Evolutionary conservation across 2,888 invertebrate genomes (phyloP).

Genomic region (Abrostola triplasia): DNA sequence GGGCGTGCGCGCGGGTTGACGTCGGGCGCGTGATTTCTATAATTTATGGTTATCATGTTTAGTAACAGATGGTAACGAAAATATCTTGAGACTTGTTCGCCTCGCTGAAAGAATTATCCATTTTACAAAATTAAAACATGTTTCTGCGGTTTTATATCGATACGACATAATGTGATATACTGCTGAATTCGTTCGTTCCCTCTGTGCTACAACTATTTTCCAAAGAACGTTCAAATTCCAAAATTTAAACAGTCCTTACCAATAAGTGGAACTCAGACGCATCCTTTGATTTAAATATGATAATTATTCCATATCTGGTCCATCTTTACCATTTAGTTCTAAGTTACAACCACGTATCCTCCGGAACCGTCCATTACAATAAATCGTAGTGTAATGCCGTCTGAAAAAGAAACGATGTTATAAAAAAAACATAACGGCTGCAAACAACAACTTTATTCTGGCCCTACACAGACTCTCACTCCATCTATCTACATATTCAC

Average conservation of each 20-base stretch:
- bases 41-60: constrained; percentile 52
- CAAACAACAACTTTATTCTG: constrained; percentile 37
- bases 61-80: constrained; percentile 50
- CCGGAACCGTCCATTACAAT: constrained; percentile 4
- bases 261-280: background rate
- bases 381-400: constrained; percentile 1
- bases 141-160: constrained; percentile 17
- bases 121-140: constrained; percentile 38
- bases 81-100: constrained; percentile 44
- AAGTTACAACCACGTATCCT: constrained; percentile 14
- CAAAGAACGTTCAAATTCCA: constrained; percentile 2
- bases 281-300: constrained; percentile 7
- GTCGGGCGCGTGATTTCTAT: constrained; percentile 45
- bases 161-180: constrained; percentile 20
- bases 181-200: constrained; percentile 3
- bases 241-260: constrained; percentile 1
- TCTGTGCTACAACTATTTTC: constrained; percentile 1
- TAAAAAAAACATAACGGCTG: constrained; percentile 12
- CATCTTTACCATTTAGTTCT: constrained; percentile 6
- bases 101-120: constrained; percentile 52
- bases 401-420: background rate
- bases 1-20: constrained; percentile 37
- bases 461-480: constrained; percentile 47
- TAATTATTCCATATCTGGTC: background rate
- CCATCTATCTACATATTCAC: constrained; percentile 21